phyloP scores from a whole-genome alignment of 1,140 invertebrate species.

The Pygmarrhopalites habei region DNA sequence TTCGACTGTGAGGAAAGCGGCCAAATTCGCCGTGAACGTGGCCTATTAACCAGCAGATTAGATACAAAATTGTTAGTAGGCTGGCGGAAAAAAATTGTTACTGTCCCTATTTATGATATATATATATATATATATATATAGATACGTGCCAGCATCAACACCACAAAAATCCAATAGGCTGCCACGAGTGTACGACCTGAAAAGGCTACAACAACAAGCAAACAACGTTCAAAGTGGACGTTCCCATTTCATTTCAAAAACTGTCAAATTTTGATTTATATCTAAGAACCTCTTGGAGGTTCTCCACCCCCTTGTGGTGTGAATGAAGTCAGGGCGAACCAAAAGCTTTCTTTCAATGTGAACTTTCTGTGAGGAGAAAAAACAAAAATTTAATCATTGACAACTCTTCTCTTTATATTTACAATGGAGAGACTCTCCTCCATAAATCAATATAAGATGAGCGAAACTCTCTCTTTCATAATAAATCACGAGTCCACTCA shows the following conservation, averaged over 20 bases:
- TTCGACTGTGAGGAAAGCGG: conserved; percentile 75
- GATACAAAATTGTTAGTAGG: too few species aligned
- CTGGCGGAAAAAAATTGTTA: too few species aligned
- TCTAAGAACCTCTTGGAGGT: conserved; percentile 32
- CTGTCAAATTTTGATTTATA: not conserved
- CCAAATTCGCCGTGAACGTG: conserved; percentile 94
- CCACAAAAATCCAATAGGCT: conserved; percentile 88
- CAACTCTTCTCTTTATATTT: too few species aligned
- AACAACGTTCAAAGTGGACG: too few species aligned
- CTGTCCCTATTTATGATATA: too few species aligned
- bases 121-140: too few species aligned
- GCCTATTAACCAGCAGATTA: too few species aligned
- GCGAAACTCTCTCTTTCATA: too few species aligned
- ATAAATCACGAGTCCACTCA: too few species aligned
- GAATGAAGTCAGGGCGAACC: conserved; percentile 87
- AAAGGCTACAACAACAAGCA: conserved; percentile 65
- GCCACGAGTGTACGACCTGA: conserved; percentile 76
- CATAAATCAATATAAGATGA: too few species aligned
- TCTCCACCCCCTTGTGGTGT: conserved; percentile 75
- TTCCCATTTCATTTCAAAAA: not conserved
- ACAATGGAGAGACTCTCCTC: too few species aligned
- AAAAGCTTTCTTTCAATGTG: conserved; percentile 81
- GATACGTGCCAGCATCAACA: conserved; percentile 84
- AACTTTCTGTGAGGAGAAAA: conserved; percentile 57
- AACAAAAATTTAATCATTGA: not conserved